phyloP scores from a whole-genome alignment of 2,888 invertebrate genomes.

The Blomia tropicalis region DNA sequence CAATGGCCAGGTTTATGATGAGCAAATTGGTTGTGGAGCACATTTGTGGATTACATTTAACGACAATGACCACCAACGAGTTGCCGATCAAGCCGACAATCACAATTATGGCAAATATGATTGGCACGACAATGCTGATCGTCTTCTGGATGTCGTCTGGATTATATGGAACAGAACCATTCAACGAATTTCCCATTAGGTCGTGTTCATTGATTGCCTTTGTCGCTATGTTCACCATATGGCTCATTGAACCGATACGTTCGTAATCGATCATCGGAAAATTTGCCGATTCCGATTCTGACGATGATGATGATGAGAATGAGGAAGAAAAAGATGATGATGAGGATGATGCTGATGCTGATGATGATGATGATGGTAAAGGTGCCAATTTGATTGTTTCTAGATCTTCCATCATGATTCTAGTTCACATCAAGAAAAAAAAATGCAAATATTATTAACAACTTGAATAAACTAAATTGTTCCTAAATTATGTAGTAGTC shows the following conservation, averaged over 20 bases:
- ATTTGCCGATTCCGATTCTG: not conserved
- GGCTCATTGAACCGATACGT: no score
- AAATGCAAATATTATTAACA: no score
- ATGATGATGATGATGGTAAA: no score
- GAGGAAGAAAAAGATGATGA: no score
- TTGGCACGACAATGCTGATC: conserved; percentile 44
- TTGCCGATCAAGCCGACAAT: conserved; percentile 77
- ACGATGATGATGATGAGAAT: not conserved
- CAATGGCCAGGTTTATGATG: conserved; percentile 73
- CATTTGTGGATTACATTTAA: conserved; percentile 75
- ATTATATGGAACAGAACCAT: not conserved
- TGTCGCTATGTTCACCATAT: no score
- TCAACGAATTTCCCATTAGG: not conserved
- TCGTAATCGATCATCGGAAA: no score
- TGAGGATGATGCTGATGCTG: no score
- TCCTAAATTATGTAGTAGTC: no score
- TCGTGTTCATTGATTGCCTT: not conserved
- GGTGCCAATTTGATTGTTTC: no score
- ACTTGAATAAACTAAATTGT: no score
- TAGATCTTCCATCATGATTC: no score
- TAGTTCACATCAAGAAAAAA: no score
- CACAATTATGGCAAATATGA: conserved; percentile 68
- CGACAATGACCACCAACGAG: conserved; percentile 68
- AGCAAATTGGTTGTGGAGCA: conserved; percentile 78
- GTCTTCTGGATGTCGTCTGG: not conserved